Evolutionary conservation across 2,888 invertebrate species (phyloP).

Genomic region (Ferdinandea cuprea): DNA sequence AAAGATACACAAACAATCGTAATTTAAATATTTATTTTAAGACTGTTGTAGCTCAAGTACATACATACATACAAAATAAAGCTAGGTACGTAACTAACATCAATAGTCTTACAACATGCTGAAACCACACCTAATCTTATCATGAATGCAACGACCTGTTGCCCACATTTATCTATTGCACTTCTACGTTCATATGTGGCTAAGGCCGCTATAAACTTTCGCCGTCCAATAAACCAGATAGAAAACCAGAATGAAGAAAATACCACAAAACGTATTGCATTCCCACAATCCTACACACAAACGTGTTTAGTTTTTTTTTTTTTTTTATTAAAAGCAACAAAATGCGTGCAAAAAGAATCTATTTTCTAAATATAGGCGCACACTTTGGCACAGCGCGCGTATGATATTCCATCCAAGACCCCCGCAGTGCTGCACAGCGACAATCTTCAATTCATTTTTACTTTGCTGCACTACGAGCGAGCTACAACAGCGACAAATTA

Average conservation of each 20-base stretch:
- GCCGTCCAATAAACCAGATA: neutral
- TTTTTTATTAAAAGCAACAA: neutral
- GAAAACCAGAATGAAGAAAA: slow-evolving; percentile 21
- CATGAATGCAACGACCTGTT: no score
- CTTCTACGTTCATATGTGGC: neutral
- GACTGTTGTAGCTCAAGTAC: no score
- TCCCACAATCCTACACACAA: slow-evolving; percentile 15
- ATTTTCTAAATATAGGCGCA: neutral
- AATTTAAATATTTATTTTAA: no score
- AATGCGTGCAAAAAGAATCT: neutral
- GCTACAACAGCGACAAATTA: neutral
- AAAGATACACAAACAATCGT: no score
- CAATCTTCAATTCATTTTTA: neutral
- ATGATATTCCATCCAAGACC: neutral
- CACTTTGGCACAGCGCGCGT: neutral
- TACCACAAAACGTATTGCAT: slow-evolving; percentile 22
- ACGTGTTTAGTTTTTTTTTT: neutral
- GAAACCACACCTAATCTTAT: no score
- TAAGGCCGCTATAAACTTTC: neutral
- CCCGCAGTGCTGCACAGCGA: no score
- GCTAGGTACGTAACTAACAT: no score
- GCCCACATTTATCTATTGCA: no score
- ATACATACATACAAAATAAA: no score
- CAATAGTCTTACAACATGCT: no score
- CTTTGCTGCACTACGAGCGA: neutral